Evolutionary conservation across 1,140 invertebrate genomes (phyloP), one percentile per base, ranked within the genome.

Genomic region (Drosophila nigrodunni): DNA sequence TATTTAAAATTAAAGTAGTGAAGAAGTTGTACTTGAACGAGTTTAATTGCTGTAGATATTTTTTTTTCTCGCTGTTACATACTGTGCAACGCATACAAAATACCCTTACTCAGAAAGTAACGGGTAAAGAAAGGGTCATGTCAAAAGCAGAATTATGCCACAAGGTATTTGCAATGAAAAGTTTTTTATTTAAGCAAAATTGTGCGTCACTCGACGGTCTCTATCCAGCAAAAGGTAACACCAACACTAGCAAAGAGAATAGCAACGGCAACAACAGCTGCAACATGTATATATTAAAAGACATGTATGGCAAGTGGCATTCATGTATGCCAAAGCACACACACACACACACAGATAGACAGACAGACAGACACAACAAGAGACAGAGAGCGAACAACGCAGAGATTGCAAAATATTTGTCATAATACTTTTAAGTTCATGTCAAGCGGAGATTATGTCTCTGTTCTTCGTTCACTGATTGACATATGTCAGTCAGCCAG

Each of bases 341-440:
- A 25, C 35, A 39, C 21, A 60, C 11, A 47, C 18, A 34, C 30
- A 35, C 25, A 25, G n/a, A 8, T n/a, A 52, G 9, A 13, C 18
- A 21, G 15, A 15, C 2, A 21, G 18, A 13, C 54, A 55, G 6
- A 35, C 37, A 21, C 35, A 13, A 11, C 7, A 37, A 39, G 34
- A 37, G 6, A 37, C 13, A 39, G 35, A 10, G 52, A 60, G 47
- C 9, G 35, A n/a, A 64, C 25, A 55, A 50, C 65, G 50, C 77
- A 80, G 67, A 88, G 85, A 89, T 85, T 79, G 74, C 69, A 65
- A 89, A 85, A 89, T 89, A 89, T 89, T 89, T 89, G 85, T 90
- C 85, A 89, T 89, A 89, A 89, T 81, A 89, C 85, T 85, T 89
- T 89, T 90, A 85, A 89, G 85, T 81, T 78, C 85, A 77, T 85